A percentile compares a stretch with the other conserved stretches of the same genome.
Conservation (phyloP, 1,140 invertebrate species). For the Bombus sibiricus region DNA sequence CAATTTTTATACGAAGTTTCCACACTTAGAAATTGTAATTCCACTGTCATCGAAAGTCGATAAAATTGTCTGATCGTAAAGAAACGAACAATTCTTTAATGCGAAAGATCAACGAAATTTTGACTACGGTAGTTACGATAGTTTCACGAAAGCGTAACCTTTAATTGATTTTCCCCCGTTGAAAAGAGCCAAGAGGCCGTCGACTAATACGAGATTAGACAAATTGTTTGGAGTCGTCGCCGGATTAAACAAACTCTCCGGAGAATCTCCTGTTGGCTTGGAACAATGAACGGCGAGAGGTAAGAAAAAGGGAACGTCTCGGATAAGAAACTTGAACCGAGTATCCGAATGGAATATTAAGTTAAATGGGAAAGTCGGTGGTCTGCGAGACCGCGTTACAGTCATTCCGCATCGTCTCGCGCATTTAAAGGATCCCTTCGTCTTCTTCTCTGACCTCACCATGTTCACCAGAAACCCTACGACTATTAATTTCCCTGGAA, state of each 20-base stretch:
- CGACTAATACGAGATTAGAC: background rate
- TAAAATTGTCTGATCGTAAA: too few species aligned
- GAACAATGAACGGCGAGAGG: conserved; percentile 41
- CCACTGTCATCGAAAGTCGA: too few species aligned
- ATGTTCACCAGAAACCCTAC: background rate
- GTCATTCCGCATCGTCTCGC: conserved; percentile 10
- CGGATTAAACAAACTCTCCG: background rate
- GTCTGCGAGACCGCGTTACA: conserved; percentile 61
- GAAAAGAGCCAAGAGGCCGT: background rate
- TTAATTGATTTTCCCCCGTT: background rate
- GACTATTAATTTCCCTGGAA: background rate
- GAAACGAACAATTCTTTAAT: background rate
- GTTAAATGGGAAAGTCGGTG: conserved; percentile 71
- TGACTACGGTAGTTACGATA: background rate
- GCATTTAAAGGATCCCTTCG: conserved; percentile 15
- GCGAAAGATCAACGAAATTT: background rate
- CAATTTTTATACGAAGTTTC: too few species aligned
- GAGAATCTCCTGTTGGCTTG: background rate
- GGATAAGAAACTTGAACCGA: conserved; percentile 71
- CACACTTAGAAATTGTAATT: too few species aligned
- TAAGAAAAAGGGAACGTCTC: conserved; percentile 55
- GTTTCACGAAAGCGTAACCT: background rate
- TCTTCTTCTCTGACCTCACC: background rate
- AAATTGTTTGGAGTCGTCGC: background rate
- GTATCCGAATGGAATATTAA: conserved; percentile 72